These are phyloP conservation scores for Sapayoa aenigma DNA, from an alignment of 2,113 vertebrate genomes.

Conservation along the genomic window DNA sequence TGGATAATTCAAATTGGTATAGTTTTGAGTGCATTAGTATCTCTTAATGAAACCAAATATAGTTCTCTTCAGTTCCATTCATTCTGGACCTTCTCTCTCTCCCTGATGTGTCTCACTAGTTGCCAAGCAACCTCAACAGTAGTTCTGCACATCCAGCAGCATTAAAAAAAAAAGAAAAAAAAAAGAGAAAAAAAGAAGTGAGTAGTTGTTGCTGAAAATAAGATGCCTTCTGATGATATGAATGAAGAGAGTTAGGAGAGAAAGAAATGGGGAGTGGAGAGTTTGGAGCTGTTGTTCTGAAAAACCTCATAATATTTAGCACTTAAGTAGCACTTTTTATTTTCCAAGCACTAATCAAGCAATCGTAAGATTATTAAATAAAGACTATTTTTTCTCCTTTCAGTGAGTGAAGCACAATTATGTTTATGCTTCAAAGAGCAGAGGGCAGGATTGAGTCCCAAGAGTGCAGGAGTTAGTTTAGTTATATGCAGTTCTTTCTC, in stretches of 20 bases:
- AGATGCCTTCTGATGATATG: slow-evolving; percentile 47
- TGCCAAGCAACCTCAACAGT: slow-evolving; percentile 54
- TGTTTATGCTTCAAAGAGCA: not conserved
- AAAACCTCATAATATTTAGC: slow-evolving; percentile 11
- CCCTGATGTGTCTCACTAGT: slow-evolving; percentile 18
- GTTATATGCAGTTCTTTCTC: not conserved
- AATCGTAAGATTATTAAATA: not conserved
- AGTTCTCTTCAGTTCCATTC: slow-evolving; percentile 39
- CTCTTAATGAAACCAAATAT: slow-evolving; percentile 19
- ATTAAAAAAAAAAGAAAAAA: not conserved
- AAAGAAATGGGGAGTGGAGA: not conserved
- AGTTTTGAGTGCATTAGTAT: not conserved
- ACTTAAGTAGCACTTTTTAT: not conserved
- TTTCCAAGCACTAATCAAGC: not conserved
- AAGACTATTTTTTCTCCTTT: not conserved
- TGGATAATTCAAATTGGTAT: not conserved
- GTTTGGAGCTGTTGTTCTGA: not conserved
- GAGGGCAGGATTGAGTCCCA: not conserved
- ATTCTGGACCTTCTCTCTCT: slow-evolving; percentile 43
- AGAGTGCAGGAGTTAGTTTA: not conserved
- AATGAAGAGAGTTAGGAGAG: slow-evolving; percentile 7
- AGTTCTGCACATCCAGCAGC: slow-evolving; percentile 43
- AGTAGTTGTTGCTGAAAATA: slow-evolving; percentile 55
- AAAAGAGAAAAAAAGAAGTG: not conserved
- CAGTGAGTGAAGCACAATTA: not conserved